Evolutionary conservation across 2,113 vertebrate species (phyloP).

Genomic region (Syrmaticus mikado): DNA sequence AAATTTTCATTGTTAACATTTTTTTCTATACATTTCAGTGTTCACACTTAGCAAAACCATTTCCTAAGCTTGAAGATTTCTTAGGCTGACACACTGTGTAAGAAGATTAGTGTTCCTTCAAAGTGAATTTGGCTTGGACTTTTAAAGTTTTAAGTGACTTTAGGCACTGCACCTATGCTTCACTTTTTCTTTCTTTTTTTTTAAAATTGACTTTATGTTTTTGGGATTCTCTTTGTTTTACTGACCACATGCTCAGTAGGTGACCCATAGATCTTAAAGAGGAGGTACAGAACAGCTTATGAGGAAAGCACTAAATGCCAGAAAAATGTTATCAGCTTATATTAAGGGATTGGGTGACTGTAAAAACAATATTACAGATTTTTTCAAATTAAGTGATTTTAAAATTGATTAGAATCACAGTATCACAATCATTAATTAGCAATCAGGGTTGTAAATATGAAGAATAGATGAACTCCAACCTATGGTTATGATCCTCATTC

Average conservation of each 20-base stretch:
- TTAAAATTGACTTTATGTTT: not conserved
- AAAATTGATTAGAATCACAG: not conserved
- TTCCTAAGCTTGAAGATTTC: not conserved
- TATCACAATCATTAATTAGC: not conserved
- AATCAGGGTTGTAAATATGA: not conserved
- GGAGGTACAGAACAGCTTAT: not conserved
- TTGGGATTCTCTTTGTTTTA: not conserved
- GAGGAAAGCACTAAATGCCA: not conserved
- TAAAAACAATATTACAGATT: not conserved
- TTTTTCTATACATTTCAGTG: not conserved
- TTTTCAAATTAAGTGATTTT: not conserved
- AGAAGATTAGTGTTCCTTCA: not conserved
- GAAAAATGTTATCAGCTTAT: not conserved
- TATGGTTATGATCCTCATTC: constrained; percentile 76
- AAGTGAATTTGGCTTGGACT: not conserved
- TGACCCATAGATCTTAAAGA: not conserved
- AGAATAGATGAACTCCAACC: constrained; percentile 56
- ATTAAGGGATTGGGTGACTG: not conserved
- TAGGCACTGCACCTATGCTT: not conserved
- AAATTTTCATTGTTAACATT: not conserved
- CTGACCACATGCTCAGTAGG: not conserved
- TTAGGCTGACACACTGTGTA: not conserved
- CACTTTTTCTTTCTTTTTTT: no score
- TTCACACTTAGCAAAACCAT: not conserved
- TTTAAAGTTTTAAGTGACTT: not conserved